phyloP scores from a whole-genome alignment of 2,797 vertebrate species.

The Rallus crepitans region DNA sequence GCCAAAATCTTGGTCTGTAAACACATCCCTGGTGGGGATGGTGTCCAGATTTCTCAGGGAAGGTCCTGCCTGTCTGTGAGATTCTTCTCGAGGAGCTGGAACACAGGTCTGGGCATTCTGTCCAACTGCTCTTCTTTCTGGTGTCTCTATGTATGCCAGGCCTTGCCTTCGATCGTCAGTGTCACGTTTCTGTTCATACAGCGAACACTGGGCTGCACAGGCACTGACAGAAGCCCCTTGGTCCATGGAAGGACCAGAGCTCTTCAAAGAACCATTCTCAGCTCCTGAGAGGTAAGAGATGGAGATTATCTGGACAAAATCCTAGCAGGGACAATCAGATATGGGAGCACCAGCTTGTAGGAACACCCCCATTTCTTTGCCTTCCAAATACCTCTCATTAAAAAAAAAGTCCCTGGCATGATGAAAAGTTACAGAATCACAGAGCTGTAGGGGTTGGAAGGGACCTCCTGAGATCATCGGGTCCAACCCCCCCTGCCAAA shows the following conservation, averaged over 20 bases:
- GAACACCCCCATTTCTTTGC: not conserved
- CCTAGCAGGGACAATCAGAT: accelerated
- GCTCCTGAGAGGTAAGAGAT: not conserved
- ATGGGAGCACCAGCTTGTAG: not conserved
- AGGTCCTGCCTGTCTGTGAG: not conserved
- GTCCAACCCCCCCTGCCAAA: no score
- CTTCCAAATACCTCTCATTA: not conserved
- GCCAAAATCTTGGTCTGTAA: not conserved
- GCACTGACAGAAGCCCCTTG: accelerated
- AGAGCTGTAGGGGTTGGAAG: no score
- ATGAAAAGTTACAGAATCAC: not conserved
- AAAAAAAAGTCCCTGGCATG: not conserved
- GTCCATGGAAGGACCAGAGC: not conserved
- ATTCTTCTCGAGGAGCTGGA: not conserved
- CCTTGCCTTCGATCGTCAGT: not conserved
- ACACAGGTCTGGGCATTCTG: not conserved
- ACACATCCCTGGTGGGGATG: not conserved
- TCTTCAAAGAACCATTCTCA: not conserved
- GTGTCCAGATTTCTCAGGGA: not conserved
- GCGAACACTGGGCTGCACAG: not conserved
- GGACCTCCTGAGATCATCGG: no score
- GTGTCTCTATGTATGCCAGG: not conserved
- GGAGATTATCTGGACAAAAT: not conserved
- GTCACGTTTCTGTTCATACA: not conserved
- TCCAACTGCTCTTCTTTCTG: not conserved